Percentiles rank a stretch among this genome's conserved stretches.
These are phyloP conservation scores for Deilephila porcellus DNA, from an alignment of 2,888 invertebrate species.

Conservation along the genomic window DNA sequence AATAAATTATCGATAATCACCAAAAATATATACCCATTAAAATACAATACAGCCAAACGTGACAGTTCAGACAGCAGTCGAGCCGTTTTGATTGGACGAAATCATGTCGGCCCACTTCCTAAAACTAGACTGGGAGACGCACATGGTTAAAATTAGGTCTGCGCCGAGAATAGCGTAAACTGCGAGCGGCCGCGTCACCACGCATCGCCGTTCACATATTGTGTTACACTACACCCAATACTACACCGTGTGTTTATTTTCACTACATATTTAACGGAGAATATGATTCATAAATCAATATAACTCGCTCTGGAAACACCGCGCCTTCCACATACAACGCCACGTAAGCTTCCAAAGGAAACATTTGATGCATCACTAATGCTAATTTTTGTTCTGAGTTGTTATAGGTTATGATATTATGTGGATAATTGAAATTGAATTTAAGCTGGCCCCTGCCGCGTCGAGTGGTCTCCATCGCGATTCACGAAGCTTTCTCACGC, in stretches of 20 bases:
- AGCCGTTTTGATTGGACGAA: slow-evolving; percentile 66
- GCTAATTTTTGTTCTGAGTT: not conserved
- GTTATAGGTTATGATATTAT: not conserved
- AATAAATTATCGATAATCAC: not conserved
- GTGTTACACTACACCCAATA: slow-evolving; percentile 74
- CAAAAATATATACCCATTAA: not conserved
- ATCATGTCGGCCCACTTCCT: slow-evolving; percentile 79
- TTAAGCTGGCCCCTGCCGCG: not conserved
- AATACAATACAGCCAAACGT: not conserved
- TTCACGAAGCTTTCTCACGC: slow-evolving; percentile 31
- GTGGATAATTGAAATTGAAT: slow-evolving; percentile 5
- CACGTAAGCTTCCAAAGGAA: not conserved
- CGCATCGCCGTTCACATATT: slow-evolving; percentile 70
- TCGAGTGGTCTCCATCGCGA: slow-evolving; percentile 30
- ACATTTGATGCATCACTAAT: not conserved
- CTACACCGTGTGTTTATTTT: slow-evolving; percentile 50
- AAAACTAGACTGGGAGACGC: slow-evolving; percentile 82
- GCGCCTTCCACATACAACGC: slow-evolving; percentile 24
- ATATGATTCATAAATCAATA: slow-evolving; percentile 45
- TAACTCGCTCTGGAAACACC: slow-evolving; percentile 41
- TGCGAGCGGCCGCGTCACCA: slow-evolving; percentile 72
- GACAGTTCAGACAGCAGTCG: slow-evolving; percentile 27
- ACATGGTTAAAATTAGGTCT: slow-evolving; percentile 84
- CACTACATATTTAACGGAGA: slow-evolving; percentile 52
- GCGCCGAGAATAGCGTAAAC: slow-evolving; percentile 82